These are phyloP conservation scores for Dicaeum eximium DNA, from an alignment of 2,113 vertebrate genomes.

Conservation along the genomic window DNA sequence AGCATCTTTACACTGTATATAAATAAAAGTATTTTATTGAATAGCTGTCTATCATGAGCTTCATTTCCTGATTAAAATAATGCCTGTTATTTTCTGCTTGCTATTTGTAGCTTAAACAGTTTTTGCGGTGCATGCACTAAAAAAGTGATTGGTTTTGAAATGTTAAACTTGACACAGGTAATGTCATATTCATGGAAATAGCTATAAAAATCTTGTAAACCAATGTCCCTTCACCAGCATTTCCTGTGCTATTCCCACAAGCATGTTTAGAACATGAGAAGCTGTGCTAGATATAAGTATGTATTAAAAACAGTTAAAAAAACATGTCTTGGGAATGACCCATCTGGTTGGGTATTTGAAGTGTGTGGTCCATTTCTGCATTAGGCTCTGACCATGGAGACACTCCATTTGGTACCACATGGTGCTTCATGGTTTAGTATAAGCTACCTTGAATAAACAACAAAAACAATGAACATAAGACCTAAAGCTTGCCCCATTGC, in stretches of 20 bases:
- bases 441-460: background rate
- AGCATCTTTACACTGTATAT: background rate
- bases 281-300: background rate
- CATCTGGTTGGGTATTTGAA: background rate
- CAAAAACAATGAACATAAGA: background rate
- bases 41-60: background rate
- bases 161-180: background rate
- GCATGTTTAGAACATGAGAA: background rate
- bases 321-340: background rate
- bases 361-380: background rate
- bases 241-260: background rate
- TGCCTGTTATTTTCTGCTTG: background rate
- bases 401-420: background rate
- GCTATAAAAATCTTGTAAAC: background rate
- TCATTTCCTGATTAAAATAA: background rate
- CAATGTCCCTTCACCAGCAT: background rate
- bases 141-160: background rate
- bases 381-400: background rate
- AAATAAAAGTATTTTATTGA: conserved; percentile 52
- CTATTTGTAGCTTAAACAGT: background rate
- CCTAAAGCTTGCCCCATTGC: background rate
- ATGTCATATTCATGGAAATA: background rate
- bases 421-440: background rate
- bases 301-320: background rate
- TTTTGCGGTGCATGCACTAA: background rate